Base-by-base conservation (phyloP, 1,140 invertebrate species). In the Microplitis demolitor region DNA sequence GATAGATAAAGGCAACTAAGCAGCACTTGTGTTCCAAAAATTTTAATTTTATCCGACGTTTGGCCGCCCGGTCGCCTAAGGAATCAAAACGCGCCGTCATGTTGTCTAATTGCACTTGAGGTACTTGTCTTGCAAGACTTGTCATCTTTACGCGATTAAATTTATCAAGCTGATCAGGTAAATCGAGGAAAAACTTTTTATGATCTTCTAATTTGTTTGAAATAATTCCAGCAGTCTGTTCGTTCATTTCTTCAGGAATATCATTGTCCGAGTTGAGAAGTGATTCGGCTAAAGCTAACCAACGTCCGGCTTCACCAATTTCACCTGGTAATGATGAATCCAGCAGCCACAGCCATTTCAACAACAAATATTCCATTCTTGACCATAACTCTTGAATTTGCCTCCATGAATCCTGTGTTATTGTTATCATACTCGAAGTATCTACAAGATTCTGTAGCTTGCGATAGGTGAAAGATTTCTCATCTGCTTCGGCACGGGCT, bases 21-120 rank as follows among this genome's bases (percentile, higher is more conserved):
- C 95, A 97, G 86, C 95, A 96, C 88, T 96, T 96, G 83, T 97
- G 95, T 87, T 97, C 95, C 63, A 97, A 88, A 88, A 95, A 97
- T 83, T 96, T 96, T 76, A 97, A 89, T 81, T 91, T 91, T 11
- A 95, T 92, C 81, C 93, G 90, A 75, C 95, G 90, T 78, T 94
- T 93, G 11, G 91, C 90, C 9, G 94, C 93, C 77, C 90, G 90
- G 66, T 89, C 89, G 76, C 90, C 91, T 50, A 96, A 88, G 13
- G 89, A 90, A 51, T 92, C 90, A 31, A 98, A 87, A 79, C 96
- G 89, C 31, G 89, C 87, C 72, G 91, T 90, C 90, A 98, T 92
- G 80, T 93, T 92, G 72, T 93, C 90, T 60, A 98, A 81, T 82
- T 97, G 95, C 79, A 94, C 92, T 8, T 89, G 87, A 0, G 93